Conservation (phyloP, 2,113 vertebrate genomes). For the Sprattus sprattus region DNA sequence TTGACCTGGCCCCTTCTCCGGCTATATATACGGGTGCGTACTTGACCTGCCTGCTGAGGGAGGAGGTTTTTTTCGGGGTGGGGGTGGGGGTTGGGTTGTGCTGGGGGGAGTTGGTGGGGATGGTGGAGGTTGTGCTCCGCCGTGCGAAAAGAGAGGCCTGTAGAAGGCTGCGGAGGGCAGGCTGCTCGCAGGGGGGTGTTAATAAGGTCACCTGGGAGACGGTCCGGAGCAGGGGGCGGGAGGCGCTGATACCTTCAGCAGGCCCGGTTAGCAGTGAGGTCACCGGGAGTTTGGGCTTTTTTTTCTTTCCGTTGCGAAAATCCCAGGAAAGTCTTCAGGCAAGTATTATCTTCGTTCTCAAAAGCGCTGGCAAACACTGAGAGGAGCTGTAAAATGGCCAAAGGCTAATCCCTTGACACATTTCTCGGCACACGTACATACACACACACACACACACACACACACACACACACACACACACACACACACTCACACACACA, state of each 20-base stretch:
- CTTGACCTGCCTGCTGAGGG: slow-evolving; percentile 47
- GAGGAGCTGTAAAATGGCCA: slow-evolving; percentile 1
- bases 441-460: slow-evolving; percentile 1
- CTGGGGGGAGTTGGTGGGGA: background rate
- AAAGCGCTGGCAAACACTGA: background rate
- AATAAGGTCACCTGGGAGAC: slow-evolving; percentile 36
- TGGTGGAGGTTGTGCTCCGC: slow-evolving; percentile 3
- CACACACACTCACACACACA: too few relatives aligned
- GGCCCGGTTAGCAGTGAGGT: background rate
- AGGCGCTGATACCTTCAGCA: background rate
- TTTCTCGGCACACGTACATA: slow-evolving; percentile 1
- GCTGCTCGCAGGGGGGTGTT: slow-evolving; percentile 22
- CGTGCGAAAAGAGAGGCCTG: slow-evolving; percentile 22
- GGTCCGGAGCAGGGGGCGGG: slow-evolving; percentile 14
- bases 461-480: background rate
- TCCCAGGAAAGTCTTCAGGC: slow-evolving; percentile 15
- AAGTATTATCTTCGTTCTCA: background rate
- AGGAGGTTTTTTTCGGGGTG: background rate
- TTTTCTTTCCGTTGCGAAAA: background rate
- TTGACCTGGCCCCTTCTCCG: slow-evolving; percentile 38
- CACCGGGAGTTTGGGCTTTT: background rate
- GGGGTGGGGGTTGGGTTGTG: background rate
- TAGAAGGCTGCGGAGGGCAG: slow-evolving; percentile 7
- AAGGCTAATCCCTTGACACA: background rate
- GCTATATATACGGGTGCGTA: slow-evolving; percentile 53